phyloP scores from a whole-genome alignment of 1,140 invertebrate species.

The Leptinotarsa undecemlineata region DNA sequence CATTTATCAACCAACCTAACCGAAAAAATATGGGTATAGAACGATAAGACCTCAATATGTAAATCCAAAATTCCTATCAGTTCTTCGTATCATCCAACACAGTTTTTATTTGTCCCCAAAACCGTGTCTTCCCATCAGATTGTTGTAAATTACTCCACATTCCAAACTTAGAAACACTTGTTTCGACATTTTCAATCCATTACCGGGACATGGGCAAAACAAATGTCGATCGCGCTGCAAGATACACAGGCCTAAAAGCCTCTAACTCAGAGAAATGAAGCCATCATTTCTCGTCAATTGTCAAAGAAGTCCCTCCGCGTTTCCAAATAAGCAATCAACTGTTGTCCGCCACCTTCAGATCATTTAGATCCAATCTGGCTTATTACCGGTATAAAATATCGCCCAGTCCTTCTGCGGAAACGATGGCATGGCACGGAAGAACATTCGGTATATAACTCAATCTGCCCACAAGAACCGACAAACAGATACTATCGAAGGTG shows the following conservation, averaged over 20 bases:
- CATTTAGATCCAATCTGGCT: constrained; percentile 26
- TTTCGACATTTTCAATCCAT: constrained; percentile 2
- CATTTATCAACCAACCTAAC: too few species aligned
- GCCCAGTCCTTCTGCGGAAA: constrained; percentile 18
- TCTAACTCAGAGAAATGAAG: constrained; percentile 7
- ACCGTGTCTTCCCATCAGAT: not conserved
- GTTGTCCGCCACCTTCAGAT: constrained; percentile 23
- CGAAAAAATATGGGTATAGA: too few species aligned
- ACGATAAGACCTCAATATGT: not conserved
- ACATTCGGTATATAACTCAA: constrained; percentile 24
- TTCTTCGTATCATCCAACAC: not conserved
- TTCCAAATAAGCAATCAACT: constrained; percentile 25
- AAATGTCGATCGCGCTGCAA: not conserved
- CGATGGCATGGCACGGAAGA: constrained; percentile 22
- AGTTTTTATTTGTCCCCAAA: not conserved
- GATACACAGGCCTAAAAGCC: not conserved
- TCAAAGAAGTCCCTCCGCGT: not conserved
- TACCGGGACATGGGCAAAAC: not conserved
- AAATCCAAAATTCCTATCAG: not conserved
- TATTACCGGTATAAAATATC: constrained; percentile 29
- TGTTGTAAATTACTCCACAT: not conserved
- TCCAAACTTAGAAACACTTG: not conserved
- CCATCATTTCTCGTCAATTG: constrained; percentile 24
- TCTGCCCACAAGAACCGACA: constrained; percentile 35
- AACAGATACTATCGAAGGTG: constrained; percentile 40